phyloP scores from a whole-genome alignment of 1,140 invertebrate species.

The Heliconius melpomene region DNA sequence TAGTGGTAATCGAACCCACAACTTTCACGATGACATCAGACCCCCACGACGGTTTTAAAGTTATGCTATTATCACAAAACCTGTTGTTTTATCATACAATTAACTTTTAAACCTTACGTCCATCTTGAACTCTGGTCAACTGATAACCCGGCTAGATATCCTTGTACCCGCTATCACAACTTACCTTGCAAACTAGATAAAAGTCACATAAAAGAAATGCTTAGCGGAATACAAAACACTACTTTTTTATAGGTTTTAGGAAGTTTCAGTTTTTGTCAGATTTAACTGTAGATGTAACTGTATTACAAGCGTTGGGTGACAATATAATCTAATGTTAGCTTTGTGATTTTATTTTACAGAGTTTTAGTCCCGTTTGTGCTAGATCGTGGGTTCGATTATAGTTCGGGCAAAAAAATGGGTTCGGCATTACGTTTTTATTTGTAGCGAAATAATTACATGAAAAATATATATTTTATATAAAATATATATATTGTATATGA shows the following conservation, averaged over 20 bases:
- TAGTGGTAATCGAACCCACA: too few relatives aligned
- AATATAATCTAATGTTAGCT: conserved; percentile 6
- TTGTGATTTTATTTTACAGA: neutral
- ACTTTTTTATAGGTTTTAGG: neutral
- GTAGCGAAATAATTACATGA: too few relatives aligned
- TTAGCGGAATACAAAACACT: neutral
- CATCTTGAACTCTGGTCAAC: conserved; percentile 26
- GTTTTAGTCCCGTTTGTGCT: conserved; percentile 16
- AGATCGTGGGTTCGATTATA: conserved; percentile 3
- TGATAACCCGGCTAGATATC: conserved; percentile 38
- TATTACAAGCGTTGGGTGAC: neutral
- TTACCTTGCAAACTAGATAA: conserved; percentile 28
- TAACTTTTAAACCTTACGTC: conserved; percentile 25
- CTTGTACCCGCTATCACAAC: conserved; percentile 25
- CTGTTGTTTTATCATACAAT: conserved; percentile 3
- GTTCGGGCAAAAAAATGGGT: neutral
- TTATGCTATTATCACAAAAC: neutral
- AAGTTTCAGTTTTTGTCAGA: neutral
- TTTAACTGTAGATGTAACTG: conserved; percentile 13
- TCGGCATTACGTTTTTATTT: neutral
- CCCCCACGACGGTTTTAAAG: too few relatives aligned
- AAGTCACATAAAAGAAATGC: conserved; percentile 22
- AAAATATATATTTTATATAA: too few relatives aligned
- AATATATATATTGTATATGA: too few relatives aligned
- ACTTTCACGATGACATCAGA: too few relatives aligned